phyloP scores from a whole-genome alignment of 2,797 vertebrate species.

The Acrossocheilus wenchowensis region DNA sequence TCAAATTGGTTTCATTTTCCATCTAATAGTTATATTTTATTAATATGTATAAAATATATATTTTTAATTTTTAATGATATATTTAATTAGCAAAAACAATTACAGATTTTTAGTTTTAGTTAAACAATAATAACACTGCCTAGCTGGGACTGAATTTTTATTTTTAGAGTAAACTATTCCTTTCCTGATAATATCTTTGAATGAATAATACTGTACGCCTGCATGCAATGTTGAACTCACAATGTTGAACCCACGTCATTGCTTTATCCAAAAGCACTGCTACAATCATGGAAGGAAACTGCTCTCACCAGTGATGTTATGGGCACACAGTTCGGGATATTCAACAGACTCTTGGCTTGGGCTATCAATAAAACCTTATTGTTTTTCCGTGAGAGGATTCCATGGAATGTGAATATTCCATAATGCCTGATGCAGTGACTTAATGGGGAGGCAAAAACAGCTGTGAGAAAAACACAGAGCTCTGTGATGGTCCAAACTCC shows the following conservation, averaged over 20 bases:
- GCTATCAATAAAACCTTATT: conserved; percentile 30
- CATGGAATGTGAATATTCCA: conserved; percentile 23
- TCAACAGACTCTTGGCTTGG: not conserved
- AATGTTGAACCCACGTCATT: conserved; percentile 2
- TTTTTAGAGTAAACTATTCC: not conserved
- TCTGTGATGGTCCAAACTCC: conserved; percentile 14
- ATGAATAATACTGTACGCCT: not conserved
- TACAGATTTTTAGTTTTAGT: not conserved
- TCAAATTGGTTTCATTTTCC: not conserved
- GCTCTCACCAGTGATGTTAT: conserved; percentile 31
- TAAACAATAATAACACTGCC: not conserved
- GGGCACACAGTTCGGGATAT: not conserved
- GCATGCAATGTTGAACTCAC: not conserved
- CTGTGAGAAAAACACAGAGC: conserved; percentile 21
- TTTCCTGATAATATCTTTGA: not conserved
- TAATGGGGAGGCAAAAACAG: conserved; percentile 30
- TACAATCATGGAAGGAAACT: not conserved
- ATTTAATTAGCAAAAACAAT: not conserved
- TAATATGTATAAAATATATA: not conserved
- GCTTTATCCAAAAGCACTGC: conserved; percentile 39
- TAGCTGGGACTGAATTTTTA: not conserved
- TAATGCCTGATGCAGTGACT: conserved; percentile 15
- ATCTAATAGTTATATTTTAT: not conserved
- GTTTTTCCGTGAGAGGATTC: conserved; percentile 12
- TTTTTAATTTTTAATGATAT: not conserved